Conservation (phyloP, 2,888 invertebrate species). For the Drosophila tripunctata region DNA sequence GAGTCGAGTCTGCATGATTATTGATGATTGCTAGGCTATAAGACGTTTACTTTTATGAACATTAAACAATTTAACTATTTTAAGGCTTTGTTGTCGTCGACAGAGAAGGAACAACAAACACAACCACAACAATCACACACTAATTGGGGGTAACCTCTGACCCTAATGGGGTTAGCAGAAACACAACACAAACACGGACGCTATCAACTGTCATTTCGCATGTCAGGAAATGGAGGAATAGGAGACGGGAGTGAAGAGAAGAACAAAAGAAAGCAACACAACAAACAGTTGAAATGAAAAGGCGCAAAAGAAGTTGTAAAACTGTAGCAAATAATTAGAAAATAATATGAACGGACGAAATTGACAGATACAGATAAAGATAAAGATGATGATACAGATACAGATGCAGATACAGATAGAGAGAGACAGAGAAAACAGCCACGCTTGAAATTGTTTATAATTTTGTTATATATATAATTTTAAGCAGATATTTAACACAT, state of each 20-base stretch:
- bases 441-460: slow-evolving; percentile 76
- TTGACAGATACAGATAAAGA: slow-evolving; percentile 31
- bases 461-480: slow-evolving; percentile 79
- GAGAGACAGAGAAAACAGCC: slow-evolving; percentile 52
- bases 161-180: too few relatives aligned
- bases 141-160: slow-evolving; percentile 4
- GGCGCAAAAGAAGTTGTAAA: slow-evolving; percentile 50
- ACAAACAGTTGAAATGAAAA: slow-evolving; percentile 3
- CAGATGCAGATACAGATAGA: background rate
- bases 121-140: slow-evolving; percentile 4
- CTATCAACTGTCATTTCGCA: slow-evolving; percentile 17
- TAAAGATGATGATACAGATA: background rate
- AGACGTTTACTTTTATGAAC: slow-evolving; percentile 30
- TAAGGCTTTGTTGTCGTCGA: slow-evolving; percentile 17
- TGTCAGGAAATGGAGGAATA: background rate
- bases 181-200: slow-evolving; percentile 9
- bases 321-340: slow-evolving; percentile 67
- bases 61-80: slow-evolving; percentile 34
- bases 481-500: slow-evolving; percentile 68
- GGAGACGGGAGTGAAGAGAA: background rate
- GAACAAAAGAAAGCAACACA: background rate
- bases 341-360: slow-evolving; percentile 60
- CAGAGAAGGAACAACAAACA: too few relatives aligned
- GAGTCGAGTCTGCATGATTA: slow-evolving; percentile 33
- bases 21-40: slow-evolving; percentile 48